phyloP scores from a whole-genome alignment of 2,113 vertebrate species.

The Hucho hucho region DNA sequence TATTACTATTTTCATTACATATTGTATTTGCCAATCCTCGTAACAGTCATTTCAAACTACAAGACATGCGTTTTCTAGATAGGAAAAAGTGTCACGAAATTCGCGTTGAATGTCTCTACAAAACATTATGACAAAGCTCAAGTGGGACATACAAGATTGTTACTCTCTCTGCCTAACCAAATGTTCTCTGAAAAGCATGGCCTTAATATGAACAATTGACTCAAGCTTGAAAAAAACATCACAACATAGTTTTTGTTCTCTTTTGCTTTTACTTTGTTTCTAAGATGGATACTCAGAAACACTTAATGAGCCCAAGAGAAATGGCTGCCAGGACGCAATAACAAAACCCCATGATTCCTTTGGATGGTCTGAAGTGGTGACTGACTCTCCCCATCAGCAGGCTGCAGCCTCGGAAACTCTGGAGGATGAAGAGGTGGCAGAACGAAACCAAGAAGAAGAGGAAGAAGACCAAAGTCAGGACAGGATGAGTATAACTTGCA shows the following conservation, averaged over 20 bases:
- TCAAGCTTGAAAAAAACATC: neutral
- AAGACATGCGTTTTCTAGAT: constrained; percentile 66
- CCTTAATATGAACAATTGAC: constrained; percentile 12
- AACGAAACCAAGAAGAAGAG: constrained; percentile 67
- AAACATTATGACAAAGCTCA: constrained; percentile 44
- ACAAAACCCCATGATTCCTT: constrained; percentile 77
- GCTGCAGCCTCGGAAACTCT: constrained; percentile 77
- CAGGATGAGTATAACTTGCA: constrained; percentile 65
- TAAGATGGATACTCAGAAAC: constrained; percentile 64
- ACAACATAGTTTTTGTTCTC: constrained; percentile 14
- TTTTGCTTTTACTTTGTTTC: constrained; percentile 41
- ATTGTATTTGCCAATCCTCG: constrained; percentile 57
- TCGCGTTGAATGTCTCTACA: constrained; percentile 58
- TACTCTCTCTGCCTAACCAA: constrained; percentile 27
- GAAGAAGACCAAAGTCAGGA: constrained; percentile 75
- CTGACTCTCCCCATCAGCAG: constrained; percentile 73
- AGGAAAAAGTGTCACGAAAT: constrained; percentile 53
- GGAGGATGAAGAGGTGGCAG: constrained; percentile 73
- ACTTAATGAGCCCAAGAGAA: constrained; percentile 49
- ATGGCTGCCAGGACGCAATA: constrained; percentile 69
- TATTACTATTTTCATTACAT: constrained; percentile 41
- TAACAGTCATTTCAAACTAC: constrained; percentile 19
- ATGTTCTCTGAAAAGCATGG: constrained; percentile 5
- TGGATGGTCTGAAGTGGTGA: constrained; percentile 67
- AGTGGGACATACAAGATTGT: constrained; percentile 32